Evolutionary conservation across 53 echinoderm and acorn worm species (phyloP).

Genomic region (Actinopyga echinites): DNA sequence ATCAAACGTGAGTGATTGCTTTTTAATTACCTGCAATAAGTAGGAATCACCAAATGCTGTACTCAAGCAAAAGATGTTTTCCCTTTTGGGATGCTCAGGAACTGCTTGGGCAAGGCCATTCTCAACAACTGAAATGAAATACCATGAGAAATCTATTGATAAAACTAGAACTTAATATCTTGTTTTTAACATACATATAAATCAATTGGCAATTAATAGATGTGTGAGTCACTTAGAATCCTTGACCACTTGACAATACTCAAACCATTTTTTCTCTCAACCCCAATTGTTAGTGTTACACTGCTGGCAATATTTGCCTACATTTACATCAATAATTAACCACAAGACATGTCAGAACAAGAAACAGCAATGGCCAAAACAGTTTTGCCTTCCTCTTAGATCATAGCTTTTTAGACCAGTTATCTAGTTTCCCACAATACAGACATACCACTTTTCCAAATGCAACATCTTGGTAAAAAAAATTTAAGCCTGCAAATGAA

Average conservation of each 20-base stretch:
- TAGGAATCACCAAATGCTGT: slow-evolving; percentile 95
- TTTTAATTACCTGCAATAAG: slow-evolving; percentile 69
- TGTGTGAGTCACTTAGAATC: neutral
- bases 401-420: too few relatives aligned
- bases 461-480: too few relatives aligned
- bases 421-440: too few relatives aligned
- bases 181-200: neutral
- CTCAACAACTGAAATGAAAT: slow-evolving; percentile 76
- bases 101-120: slow-evolving; percentile 88
- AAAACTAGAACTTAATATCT: neutral
- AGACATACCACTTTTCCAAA: too few relatives aligned
- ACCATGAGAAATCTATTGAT: neutral
- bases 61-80: slow-evolving; percentile 94
- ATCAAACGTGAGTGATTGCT: too few relatives aligned
- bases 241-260: neutral
- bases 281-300: too few relatives aligned
- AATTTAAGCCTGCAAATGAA: too few relatives aligned
- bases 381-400: too few relatives aligned
- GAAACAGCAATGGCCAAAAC: too few relatives aligned
- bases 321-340: too few relatives aligned
- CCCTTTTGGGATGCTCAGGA: slow-evolving; percentile 94
- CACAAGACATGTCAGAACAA: too few relatives aligned
- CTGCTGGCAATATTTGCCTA: too few relatives aligned
- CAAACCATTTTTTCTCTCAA: neutral
- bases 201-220: neutral